Evolutionary conservation across 2,113 vertebrate species (phyloP).

Genomic region (Zapus hudsonius): DNA sequence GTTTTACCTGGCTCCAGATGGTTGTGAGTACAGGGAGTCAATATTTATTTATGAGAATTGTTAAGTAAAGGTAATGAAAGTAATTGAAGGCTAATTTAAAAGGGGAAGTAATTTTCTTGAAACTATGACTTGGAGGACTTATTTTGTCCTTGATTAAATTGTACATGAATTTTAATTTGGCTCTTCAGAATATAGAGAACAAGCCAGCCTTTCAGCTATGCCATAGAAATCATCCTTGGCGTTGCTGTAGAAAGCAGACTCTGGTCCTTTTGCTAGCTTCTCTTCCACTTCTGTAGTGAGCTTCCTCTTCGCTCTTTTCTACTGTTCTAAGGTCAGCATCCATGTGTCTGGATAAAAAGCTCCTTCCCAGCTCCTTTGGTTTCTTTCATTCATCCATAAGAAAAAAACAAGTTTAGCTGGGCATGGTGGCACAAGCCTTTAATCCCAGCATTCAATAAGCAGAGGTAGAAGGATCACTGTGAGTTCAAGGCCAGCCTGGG

Average conservation of each 20-base stretch:
- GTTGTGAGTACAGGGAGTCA: background rate
- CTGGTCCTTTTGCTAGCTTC: background rate
- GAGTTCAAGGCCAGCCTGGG: too few relatives aligned
- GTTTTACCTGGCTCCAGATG: slow-evolving; percentile 31
- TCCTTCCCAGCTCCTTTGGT: background rate
- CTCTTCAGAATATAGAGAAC: background rate
- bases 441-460: too few relatives aligned
- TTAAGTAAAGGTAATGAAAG: slow-evolving; percentile 32
- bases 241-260: background rate
- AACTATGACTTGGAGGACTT: slow-evolving; percentile 4
- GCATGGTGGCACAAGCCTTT: too few relatives aligned
- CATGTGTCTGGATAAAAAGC: background rate
- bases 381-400: background rate
- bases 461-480: too few relatives aligned
- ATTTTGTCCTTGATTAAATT: slow-evolving; percentile 44
- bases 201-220: background rate
- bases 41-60: slow-evolving; percentile 58
- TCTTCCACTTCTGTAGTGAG: background rate
- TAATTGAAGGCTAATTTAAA: slow-evolving; percentile 51
- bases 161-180: slow-evolving; percentile 30
- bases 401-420: too few relatives aligned
- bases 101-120: slow-evolving; percentile 31
- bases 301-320: background rate
- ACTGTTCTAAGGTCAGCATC: background rate
- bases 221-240: background rate